These are phyloP conservation scores for Aphidoletes aphidimyza DNA, from an alignment of 2,888 invertebrate genomes.

Conservation along the genomic window DNA sequence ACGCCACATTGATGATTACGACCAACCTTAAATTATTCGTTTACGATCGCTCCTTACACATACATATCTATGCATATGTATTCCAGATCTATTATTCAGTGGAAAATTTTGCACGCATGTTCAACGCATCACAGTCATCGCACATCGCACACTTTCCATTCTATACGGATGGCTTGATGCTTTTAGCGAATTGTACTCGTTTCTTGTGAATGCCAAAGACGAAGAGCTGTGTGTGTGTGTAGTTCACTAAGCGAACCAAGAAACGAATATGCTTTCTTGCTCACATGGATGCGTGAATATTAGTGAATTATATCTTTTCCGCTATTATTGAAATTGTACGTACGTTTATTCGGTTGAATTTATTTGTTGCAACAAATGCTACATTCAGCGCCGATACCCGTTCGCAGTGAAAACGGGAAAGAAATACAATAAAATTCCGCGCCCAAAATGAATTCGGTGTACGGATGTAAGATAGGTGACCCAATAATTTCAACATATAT, in stretches of 20 bases:
- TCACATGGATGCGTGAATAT: constrained; percentile 52
- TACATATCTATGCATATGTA: constrained; percentile 44
- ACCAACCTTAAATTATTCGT: constrained; percentile 51
- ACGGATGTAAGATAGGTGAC: background rate
- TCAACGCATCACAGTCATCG: background rate
- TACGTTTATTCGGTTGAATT: background rate
- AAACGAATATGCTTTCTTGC: constrained; percentile 5
- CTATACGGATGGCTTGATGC: background rate
- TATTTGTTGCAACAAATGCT: background rate
- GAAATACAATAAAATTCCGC: background rate
- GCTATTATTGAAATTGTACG: constrained; percentile 24
- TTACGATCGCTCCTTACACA: constrained; percentile 3
- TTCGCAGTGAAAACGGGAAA: background rate
- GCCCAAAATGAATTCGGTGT: background rate
- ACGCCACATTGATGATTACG: constrained; percentile 43
- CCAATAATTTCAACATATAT: constrained; percentile 7
- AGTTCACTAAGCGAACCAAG: background rate
- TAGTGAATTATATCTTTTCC: constrained; percentile 45
- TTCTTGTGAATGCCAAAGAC: background rate
- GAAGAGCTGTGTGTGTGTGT: constrained; percentile 13
- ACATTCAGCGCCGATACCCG: background rate
- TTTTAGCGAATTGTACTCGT: background rate
- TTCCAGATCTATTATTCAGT: constrained; percentile 47
- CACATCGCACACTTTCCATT: background rate
- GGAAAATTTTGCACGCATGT: constrained; percentile 50